Conservation (phyloP, 2,113 vertebrate genomes). For the Tyrannus savana region DNA sequence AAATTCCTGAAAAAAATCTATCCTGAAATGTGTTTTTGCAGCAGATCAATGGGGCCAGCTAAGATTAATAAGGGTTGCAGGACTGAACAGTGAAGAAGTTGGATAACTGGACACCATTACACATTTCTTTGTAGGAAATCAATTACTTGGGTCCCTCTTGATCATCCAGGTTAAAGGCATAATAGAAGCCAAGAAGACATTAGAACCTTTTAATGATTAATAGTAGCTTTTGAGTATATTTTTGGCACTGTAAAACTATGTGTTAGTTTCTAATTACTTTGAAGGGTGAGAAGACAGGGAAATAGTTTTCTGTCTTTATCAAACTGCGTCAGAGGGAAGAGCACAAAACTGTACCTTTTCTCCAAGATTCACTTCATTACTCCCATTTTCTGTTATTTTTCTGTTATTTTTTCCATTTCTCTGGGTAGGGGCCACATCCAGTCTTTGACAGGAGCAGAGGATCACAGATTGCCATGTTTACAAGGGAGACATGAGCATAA, state of each 20-base stretch:
- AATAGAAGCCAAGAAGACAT: conserved; percentile 7
- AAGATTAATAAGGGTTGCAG: conserved; percentile 10
- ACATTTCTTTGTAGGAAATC: conserved; percentile 35
- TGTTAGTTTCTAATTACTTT: conserved; percentile 36
- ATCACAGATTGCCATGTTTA: background rate
- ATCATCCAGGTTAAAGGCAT: conserved; percentile 30
- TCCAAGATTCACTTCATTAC: background rate
- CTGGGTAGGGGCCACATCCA: background rate
- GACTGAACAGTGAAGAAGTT: background rate
- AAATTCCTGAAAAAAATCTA: background rate
- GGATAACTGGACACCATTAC: conserved; percentile 21
- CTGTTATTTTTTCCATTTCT: background rate
- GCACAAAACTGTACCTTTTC: background rate
- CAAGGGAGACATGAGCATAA: background rate
- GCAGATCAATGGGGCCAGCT: background rate
- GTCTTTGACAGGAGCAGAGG: background rate
- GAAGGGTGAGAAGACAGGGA: background rate
- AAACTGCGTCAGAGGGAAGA: background rate
- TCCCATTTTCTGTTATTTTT: background rate
- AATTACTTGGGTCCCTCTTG: conserved; percentile 36
- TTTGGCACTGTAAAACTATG: background rate
- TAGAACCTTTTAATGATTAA: conserved; percentile 40
- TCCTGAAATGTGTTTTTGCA: background rate
- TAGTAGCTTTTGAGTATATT: conserved; percentile 20
- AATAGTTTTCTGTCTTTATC: conserved; percentile 22